A percentile compares a stretch with the other conserved stretches of the same genome.
These are phyloP conservation scores for Chelidonichthys spinosus DNA, from an alignment of 2,797 vertebrate species.

Conservation along the genomic window DNA sequence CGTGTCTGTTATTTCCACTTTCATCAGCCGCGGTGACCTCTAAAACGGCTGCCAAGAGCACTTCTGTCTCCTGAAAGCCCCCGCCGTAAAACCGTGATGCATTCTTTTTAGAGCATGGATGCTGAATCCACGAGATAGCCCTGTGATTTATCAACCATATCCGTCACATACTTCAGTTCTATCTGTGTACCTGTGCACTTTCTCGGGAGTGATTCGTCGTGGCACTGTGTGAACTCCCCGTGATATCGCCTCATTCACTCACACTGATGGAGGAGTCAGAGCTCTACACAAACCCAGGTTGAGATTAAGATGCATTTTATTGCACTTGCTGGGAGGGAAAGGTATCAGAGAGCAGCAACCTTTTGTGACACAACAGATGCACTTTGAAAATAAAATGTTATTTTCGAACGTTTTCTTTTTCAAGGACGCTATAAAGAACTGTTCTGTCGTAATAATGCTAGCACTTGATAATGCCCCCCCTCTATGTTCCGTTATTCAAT, in stretches of 20 bases:
- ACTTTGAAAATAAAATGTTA: slow-evolving; percentile 9
- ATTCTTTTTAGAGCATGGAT: slow-evolving; percentile 40
- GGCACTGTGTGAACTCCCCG: slow-evolving; percentile 24
- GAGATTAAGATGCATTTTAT: slow-evolving; percentile 57
- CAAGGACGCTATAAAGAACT: neutral
- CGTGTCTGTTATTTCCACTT: neutral
- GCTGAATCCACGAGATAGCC: slow-evolving; percentile 26
- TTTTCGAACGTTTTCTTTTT: neutral
- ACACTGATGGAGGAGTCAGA: slow-evolving; percentile 48
- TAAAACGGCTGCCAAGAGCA: slow-evolving; percentile 16
- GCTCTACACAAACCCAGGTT: slow-evolving; percentile 29
- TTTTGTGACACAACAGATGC: neutral
- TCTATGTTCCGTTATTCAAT: neutral
- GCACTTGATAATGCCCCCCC: no score
- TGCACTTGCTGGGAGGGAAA: slow-evolving; percentile 11
- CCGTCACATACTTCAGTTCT: slow-evolving; percentile 54
- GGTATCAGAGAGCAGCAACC: neutral
- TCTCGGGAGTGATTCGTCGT: slow-evolving; percentile 33
- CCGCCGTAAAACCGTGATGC: slow-evolving; percentile 18
- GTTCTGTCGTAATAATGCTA: neutral
- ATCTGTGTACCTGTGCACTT: slow-evolving; percentile 54
- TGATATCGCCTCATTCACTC: slow-evolving; percentile 50
- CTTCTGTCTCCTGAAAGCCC: slow-evolving; percentile 27
- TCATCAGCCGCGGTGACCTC: slow-evolving; percentile 20
- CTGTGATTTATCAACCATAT: slow-evolving; percentile 56